phyloP scores from a whole-genome alignment of 2,888 invertebrate genomes.

The Aporophyla lueneburgensis region DNA sequence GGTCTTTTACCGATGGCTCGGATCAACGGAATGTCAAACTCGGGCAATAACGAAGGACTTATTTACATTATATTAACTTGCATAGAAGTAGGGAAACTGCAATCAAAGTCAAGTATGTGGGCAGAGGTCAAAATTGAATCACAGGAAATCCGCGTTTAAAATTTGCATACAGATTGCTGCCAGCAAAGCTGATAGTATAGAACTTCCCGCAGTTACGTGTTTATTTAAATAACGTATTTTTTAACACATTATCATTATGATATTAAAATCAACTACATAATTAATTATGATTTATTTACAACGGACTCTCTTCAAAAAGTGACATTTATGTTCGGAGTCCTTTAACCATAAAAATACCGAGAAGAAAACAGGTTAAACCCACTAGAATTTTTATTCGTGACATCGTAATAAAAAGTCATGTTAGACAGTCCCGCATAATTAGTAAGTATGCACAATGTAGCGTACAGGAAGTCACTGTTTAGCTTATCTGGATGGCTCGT shows the following conservation, averaged over 20 bases:
- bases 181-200: constrained; percentile 10
- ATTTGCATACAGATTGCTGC: constrained; percentile 27
- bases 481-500: constrained; percentile 84
- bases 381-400: constrained; percentile 15
- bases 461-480: constrained; percentile 86
- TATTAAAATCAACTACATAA: not conserved
- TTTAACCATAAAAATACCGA: constrained; percentile 5
- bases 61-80: not conserved
- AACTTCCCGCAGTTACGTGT: not conserved
- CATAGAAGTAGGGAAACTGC: constrained; percentile 7
- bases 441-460: constrained; percentile 72
- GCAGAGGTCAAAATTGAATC: constrained; percentile 52
- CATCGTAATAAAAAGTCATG: constrained; percentile 23
- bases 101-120: constrained; percentile 6
- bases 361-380: not conserved
- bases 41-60: constrained; percentile 4
- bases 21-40: constrained; percentile 32
- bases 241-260: not conserved
- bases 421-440: constrained; percentile 49
- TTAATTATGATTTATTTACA: not conserved
- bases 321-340: not conserved
- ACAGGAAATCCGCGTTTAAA: constrained; percentile 55
- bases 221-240: constrained; percentile 9
- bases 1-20: constrained; percentile 18
- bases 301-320: not conserved